Conservation (phyloP, 1,140 invertebrate genomes). For the Andricus grossulariae region DNA sequence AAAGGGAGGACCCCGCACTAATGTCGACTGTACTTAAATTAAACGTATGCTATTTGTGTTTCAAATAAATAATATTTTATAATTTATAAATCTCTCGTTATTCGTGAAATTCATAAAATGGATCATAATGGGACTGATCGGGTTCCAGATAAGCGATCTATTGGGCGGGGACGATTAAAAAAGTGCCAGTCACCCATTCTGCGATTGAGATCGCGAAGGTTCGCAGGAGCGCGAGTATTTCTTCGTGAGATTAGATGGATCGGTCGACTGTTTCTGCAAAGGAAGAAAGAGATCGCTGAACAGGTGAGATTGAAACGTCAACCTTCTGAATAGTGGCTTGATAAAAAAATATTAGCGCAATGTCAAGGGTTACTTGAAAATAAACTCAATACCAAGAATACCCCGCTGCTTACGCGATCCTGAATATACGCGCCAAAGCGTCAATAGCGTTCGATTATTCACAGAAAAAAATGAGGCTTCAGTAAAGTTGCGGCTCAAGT, state of each 20-base stretch:
- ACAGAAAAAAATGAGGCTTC: no score
- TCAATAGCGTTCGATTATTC: slow-evolving; percentile 56
- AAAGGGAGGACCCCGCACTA: no score
- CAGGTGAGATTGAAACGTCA: slow-evolving; percentile 72
- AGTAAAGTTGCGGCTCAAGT: no score
- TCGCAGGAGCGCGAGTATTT: slow-evolving; percentile 44
- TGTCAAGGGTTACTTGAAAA: slow-evolving; percentile 68
- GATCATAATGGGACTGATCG: not conserved
- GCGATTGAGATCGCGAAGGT: slow-evolving; percentile 46
- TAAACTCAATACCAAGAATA: slow-evolving; percentile 55
- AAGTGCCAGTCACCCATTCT: slow-evolving; percentile 59
- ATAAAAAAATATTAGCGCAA: slow-evolving; percentile 73
- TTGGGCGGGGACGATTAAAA: slow-evolving; percentile 8
- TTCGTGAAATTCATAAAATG: not conserved
- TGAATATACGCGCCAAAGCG: not conserved
- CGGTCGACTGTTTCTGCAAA: slow-evolving; percentile 64
- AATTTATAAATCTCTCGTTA: no score
- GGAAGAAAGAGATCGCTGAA: slow-evolving; percentile 58
- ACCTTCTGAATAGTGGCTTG: slow-evolving; percentile 62
- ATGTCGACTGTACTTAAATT: no score
- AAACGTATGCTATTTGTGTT: no score
- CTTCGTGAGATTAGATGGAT: slow-evolving; percentile 67
- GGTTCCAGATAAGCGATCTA: slow-evolving; percentile 30
- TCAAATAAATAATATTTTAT: no score
- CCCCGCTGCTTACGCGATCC: not conserved